Evolutionary conservation across 2,797 vertebrate species (phyloP), one percentile per base, ranked within the genome.

Genomic region (Sarcophilus harrisii): DNA sequence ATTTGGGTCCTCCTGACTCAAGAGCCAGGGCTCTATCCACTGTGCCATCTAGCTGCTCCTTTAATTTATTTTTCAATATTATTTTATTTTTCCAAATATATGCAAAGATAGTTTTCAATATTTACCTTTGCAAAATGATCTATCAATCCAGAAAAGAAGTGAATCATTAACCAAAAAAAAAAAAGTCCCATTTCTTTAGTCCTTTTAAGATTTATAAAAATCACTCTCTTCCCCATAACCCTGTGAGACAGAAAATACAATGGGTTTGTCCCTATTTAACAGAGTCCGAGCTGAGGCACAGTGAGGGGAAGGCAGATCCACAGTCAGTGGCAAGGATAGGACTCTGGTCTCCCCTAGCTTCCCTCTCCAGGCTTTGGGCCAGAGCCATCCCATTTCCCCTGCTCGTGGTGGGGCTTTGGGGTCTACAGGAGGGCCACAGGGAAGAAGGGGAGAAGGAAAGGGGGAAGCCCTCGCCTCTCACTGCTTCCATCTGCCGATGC

Each of bases 401-500:
- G 18, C 24, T 45, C 21, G 1, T 81, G 38, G 73, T 81, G 1
- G 38, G 21, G 5, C 4, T 24, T 4, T 45, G 38, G 73, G 38
- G 21, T 11, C 57, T 57, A 2, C 57, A 12, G 45, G n/a, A 11
- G 73, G 16, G 32, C 38, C 73, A 45, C 2, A 29, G 13, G 59
- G 9, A 0, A 28, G 58, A 59, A 29, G 58, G 9, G 21, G 32
- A 32, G 30, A 32, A 62, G 66, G 32, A 62, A 16, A 66, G 62
- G 62, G 49, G 49, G 49, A 2, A 49, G 49, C 49, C 49, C 49
- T 49, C 49, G 49, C 21, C 16, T 97, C 97, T 98, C 97, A 96
- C 87, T 95, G 58, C 14, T 60, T 13, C 55, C 97, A 97, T 98
- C 97, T 0, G 11, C 96, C 97, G 95, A 95, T 91, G 13, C 96